Evolutionary conservation across 1,140 invertebrate species (phyloP).

Genomic region (Tribolium madens): DNA sequence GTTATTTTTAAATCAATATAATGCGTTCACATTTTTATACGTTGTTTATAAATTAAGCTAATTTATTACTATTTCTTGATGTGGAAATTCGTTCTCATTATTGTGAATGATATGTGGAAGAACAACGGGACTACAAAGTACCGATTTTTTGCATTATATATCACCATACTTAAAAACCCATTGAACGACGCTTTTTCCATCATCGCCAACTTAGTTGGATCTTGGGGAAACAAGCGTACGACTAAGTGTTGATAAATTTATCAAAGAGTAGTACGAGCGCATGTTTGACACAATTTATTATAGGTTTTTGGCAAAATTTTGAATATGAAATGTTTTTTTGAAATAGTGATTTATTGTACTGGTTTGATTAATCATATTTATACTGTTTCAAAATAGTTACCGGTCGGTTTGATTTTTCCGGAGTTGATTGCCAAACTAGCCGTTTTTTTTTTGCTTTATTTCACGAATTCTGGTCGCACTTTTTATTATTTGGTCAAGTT

Average conservation of each 20-base stretch:
- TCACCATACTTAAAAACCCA: conserved; percentile 1
- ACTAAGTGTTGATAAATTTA: conserved; percentile 13
- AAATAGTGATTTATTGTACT: neutral
- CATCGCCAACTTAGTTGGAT: conserved; percentile 6
- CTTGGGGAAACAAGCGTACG: neutral
- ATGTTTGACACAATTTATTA: conserved; percentile 11
- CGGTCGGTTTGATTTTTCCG: neutral
- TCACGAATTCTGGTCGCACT: neutral
- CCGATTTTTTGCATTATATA: neutral
- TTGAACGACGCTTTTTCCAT: neutral
- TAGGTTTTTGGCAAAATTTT: neutral
- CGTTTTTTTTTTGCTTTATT: neutral
- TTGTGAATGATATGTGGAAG: neutral
- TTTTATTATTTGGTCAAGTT: conserved; percentile 43
- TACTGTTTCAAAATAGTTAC: neutral
- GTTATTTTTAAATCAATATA: conserved; percentile 29
- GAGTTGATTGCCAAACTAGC: conserved; percentile 7
- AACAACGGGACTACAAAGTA: neutral
- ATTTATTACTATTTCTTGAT: neutral
- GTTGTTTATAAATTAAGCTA: neutral
- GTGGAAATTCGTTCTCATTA: conserved; percentile 2
- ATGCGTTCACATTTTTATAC: neutral
- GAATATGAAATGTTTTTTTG: neutral
- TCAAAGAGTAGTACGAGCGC: conserved; percentile 1
- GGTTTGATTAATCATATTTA: neutral